Base-by-base conservation (phyloP, 2,888 invertebrate genomes). In the Dynastes maya region DNA sequence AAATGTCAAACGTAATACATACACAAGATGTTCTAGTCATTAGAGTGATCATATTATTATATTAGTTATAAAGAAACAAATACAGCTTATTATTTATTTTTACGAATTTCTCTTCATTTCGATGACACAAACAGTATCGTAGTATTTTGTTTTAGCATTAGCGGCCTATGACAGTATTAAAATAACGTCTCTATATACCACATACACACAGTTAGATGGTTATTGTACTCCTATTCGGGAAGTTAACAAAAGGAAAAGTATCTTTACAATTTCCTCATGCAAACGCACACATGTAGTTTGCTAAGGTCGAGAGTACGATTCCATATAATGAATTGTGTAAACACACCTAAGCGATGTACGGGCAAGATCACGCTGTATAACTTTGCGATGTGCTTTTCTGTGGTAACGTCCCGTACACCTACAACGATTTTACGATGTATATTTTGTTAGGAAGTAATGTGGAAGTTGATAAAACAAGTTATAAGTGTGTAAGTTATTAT, bases 81-180 rank as follows among this genome's bases (percentile, higher is more conserved):
- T 67, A 55, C 68, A 64, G 77, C 76, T 77, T 78, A 65, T 78
- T 81, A 80, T 79, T 81, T 81, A 82, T 82, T 81, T 81, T 83
- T 78, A 51, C 29, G 13, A 55, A 71, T 67, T 67, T 40, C 53
- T 63, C 27, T 49, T 61, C 16, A 80, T 81, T 74, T 74, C 51
- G 27, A 74, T 27, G 32, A 58, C 16, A 61, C 61, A 45, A 8
- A 74, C 45, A 74, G 55, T 58, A 58, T 58, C 16, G 68, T 68
- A 82, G 82, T 82, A 83, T 83, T 82, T 76, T 58, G 27, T 83
- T 83, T 80, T 74, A 74, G 72, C 49, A 82, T 81, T 83, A 82
- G 82, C 81, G 83, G 84, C 84, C 84, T 84, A 84, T 83, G 79
- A 78, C 83, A 84, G 82, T 84, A 84, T 84, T 84, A 84, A 80